Percentiles rank a stretch among this genome's conserved stretches.
Conservation (phyloP, 2,888 invertebrate genomes). For the Agelastica alni region DNA sequence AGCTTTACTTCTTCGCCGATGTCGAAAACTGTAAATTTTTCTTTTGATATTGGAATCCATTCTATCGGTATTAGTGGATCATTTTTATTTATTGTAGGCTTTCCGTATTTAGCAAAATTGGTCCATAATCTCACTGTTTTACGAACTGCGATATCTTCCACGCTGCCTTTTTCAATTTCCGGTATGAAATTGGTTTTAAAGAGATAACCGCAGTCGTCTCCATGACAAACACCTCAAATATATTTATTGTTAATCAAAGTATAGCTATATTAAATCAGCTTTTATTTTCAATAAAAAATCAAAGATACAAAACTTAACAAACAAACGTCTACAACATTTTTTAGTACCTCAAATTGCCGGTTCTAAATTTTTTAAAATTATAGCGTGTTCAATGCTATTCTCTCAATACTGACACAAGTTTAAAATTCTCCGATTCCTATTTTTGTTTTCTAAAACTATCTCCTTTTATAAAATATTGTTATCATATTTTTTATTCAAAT, state of each 20-base stretch:
- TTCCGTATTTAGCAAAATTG: constrained; percentile 45
- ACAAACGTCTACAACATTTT: too few relatives aligned
- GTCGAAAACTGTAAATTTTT: constrained; percentile 42
- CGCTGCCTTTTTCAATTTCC: constrained; percentile 25
- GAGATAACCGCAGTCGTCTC: constrained; percentile 41
- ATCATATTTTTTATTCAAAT: too few relatives aligned
- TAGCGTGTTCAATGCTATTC: too few relatives aligned
- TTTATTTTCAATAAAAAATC: background rate
- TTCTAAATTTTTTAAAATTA: too few relatives aligned
- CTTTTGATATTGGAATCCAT: constrained; percentile 43
- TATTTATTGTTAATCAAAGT: background rate
- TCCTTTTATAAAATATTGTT: too few relatives aligned
- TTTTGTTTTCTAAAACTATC: too few relatives aligned
- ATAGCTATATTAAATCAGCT: background rate
- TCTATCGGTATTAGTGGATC: constrained; percentile 26
- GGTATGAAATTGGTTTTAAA: constrained; percentile 37
- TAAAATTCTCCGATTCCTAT: too few relatives aligned
- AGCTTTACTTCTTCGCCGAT: constrained; percentile 43
- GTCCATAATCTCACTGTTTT: constrained; percentile 44
- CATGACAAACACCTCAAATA: constrained; percentile 41
- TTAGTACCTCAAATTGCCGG: too few relatives aligned
- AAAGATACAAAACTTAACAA: too few relatives aligned
- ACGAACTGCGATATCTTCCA: constrained; percentile 33
- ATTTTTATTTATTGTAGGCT: constrained; percentile 35
- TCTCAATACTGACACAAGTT: too few relatives aligned